Evolutionary conservation across 92 coral and sea anemone genomes (phyloP), one percentile per base, ranked within the genome.

Genomic region (Muricea muricata): DNA sequence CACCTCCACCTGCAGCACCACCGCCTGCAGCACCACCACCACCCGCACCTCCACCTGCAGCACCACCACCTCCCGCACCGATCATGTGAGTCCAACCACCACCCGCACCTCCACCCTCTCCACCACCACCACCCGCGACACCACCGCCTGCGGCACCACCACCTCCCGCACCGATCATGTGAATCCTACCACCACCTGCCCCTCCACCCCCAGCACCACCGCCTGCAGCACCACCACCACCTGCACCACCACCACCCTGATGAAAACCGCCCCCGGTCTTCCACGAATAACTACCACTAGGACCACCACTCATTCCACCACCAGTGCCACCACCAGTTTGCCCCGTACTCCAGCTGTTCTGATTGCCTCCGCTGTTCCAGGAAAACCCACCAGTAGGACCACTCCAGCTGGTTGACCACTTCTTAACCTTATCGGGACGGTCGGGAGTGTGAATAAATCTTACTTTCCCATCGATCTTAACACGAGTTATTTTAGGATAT

Each of bases 131-230:
- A 48, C 13, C 15, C 21, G 1, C 5, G 42, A 4, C 42, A 37
- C 8, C 46, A 68, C 75, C 75, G 0, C 30, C 30, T 1, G 14
- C 33, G 4, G 1, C 68, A 54, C 29, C 69, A 20, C 80, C 78
- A n/a, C 8, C 78, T 14, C 13, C 47, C 47, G 23, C 35, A 5
- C 46, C 50, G 23, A 37, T 4, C 42, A 4, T 37, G 42, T 37
- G 42, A n/a, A n/a, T n/a, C n/a, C n/a, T n/a, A 0, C 47, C 75
- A 33, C 50, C 47, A 21, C 50, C 46, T 20, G 20, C 47, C 21
- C 4, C 45, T 13, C 24, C 75, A 10, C 75, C 46, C 7, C 46
- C 46, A 20, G 67, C 67, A 60, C 70, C 70, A 4, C 79, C 79
- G 12, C 57, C 57, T 11, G 31, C 60, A 42, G 17, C 32, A 73